These are phyloP conservation scores for Echinarachnius parma DNA, from an alignment of 53 echinoderm and acorn worm genomes.

Conservation along the genomic window DNA sequence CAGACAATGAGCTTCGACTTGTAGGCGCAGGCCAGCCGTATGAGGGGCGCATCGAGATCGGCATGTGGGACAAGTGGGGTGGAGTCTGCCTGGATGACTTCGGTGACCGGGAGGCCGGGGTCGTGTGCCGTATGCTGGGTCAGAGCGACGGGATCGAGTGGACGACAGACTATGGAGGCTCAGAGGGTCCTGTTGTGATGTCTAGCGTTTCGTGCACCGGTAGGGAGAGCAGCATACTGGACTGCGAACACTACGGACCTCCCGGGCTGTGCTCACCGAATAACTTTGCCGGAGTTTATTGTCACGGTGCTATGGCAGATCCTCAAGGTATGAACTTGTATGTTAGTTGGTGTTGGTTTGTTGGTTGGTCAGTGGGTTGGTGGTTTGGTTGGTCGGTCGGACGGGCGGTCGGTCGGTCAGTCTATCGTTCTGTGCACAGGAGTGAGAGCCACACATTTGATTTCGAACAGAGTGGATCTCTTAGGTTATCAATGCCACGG, in stretches of 20 bases:
- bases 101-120: not conserved
- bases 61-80: not conserved
- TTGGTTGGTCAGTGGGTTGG: too few relatives aligned
- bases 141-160: not conserved
- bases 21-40: not conserved
- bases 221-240: slow-evolving; percentile 2
- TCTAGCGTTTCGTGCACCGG: not conserved
- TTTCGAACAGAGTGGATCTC: too few relatives aligned
- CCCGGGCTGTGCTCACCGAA: not conserved
- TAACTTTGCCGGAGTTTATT: not conserved
- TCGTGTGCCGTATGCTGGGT: slow-evolving; percentile 7
- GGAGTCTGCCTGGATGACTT: not conserved
- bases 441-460: too few relatives aligned
- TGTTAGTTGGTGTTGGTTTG: too few relatives aligned
- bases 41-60: slow-evolving; percentile 1
- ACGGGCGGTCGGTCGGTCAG: too few relatives aligned
- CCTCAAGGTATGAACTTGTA: not conserved
- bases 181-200: not conserved
- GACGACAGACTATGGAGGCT: not conserved
- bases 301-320: not conserved
- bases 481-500: too few relatives aligned
- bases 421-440: too few relatives aligned
- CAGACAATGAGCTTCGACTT: not conserved
- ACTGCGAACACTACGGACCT: slow-evolving; percentile 1
- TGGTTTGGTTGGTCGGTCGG: too few relatives aligned